Evolutionary conservation across 2,113 vertebrate genomes (phyloP).

Genomic region (Pseudorhombus dupliciocellatus): DNA sequence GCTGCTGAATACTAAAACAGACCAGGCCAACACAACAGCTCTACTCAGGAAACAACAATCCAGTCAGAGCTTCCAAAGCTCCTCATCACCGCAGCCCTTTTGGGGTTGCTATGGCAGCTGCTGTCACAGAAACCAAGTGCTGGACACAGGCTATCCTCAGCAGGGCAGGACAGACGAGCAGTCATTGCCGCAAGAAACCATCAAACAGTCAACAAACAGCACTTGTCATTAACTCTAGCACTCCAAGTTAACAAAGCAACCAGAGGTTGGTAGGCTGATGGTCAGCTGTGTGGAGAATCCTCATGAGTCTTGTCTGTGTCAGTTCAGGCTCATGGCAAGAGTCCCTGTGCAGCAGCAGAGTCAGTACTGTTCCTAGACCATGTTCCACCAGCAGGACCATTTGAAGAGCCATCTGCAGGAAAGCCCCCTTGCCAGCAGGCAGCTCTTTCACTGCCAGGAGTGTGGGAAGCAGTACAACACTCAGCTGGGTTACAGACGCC

Average conservation of each 20-base stretch:
- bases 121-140: conserved; percentile 70
- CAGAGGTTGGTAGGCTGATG: conserved; percentile 49
- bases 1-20: conserved; percentile 47
- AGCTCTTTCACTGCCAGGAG: conserved; percentile 92
- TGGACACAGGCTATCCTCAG: conserved; percentile 86
- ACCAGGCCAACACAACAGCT: conserved; percentile 46
- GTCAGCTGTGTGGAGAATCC: conserved; percentile 54
- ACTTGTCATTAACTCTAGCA: conserved; percentile 43
- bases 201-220: conserved; percentile 53
- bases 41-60: conserved; percentile 46
- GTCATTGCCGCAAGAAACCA: conserved; percentile 49
- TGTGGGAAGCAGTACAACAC: conserved; percentile 98
- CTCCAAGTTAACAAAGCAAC: conserved; percentile 37
- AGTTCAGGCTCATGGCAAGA: conserved; percentile 86
- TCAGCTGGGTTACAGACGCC: conserved; percentile 91
- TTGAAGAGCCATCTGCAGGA: conserved; percentile 93
- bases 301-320: conserved; percentile 68
- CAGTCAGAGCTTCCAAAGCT: conserved; percentile 40
- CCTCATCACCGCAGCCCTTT: conserved; percentile 80
- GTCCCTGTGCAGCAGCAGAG: conserved; percentile 85
- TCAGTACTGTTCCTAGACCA: conserved; percentile 86
- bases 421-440: conserved; percentile 86
- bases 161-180: conserved; percentile 79
- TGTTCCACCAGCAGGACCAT: conserved; percentile 96
- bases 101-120: conserved; percentile 91